Conservation (phyloP, 1,140 invertebrate species). For the Drosophila mojavensis region DNA sequence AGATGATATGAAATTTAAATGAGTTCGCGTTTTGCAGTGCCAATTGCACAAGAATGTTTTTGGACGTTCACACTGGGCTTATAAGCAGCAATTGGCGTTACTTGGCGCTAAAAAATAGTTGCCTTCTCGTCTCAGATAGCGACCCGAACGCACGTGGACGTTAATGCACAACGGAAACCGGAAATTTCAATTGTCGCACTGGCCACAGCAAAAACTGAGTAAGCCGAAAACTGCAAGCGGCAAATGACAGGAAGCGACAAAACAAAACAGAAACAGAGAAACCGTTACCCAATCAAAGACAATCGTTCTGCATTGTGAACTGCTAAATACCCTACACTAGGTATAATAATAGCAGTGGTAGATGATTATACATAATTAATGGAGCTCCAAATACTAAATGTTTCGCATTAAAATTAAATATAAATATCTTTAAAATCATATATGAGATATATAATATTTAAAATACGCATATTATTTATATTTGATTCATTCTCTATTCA, state of each 20-base stretch:
- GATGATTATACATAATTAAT: too few species aligned
- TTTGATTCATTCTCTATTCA: too few species aligned
- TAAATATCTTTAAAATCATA: too few species aligned
- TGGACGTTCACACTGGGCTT: conserved; percentile 17
- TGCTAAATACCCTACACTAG: background rate
- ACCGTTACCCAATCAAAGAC: background rate
- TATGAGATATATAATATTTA: too few species aligned
- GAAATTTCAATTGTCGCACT: conserved; percentile 67
- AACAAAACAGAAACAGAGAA: background rate
- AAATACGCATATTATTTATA: too few species aligned
- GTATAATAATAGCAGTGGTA: background rate
- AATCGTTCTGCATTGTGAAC: background rate
- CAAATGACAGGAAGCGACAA: conserved; percentile 47
- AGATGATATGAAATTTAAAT: conserved; percentile 70
- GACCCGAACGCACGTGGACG: conserved; percentile 9
- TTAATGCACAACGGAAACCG: conserved; percentile 65
- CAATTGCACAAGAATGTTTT: conserved; percentile 47
- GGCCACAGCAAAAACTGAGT: conserved; percentile 34
- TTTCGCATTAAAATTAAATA: too few species aligned
- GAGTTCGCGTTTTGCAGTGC: conserved; percentile 37
- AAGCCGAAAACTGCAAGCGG: conserved; percentile 58
- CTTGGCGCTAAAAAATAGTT: background rate
- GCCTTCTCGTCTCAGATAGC: background rate
- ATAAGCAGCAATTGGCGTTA: conserved; percentile 22
- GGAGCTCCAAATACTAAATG: too few species aligned